Base-by-base conservation (phyloP, 2,113 vertebrate genomes). In the Salvelinus namaycush region DNA sequence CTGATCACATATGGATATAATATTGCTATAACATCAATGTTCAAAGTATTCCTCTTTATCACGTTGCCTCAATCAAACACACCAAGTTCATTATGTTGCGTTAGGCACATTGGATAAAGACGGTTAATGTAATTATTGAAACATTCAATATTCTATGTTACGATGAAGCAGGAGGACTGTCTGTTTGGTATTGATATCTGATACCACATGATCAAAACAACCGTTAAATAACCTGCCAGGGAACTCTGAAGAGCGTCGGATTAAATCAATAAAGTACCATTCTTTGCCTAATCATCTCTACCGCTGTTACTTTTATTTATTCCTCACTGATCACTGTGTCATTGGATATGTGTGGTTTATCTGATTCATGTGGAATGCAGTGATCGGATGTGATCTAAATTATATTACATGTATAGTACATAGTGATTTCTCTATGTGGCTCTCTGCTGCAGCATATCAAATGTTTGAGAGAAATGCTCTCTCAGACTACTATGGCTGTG, bases 231-330 rank as follows among this genome's bases (percentile, higher is more conserved):
- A 78, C 84, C 79, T 13, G 22, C 70, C 67, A 48, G 5, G 69
- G 48, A 76, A 78, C 76, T 18, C 76, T 70, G 0, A 20, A 54
- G 26, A 48, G 13, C 3, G 49, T 13, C 13, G 16, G 4, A 51
- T 51, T 12, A 51, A 67, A 75, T 78, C 29, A 70, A 72, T 2
- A 20, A 54, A 77, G 64, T 48, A 74, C 74, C 76, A 18, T 60
- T 67, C 67, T 76, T 72, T 2, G 57, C 49, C 49, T 79, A 78
- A 79, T 83, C 62, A 81, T 72, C 57, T n/a, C 29, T 7, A 34
- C 75, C 49, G 62, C 31, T 49, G 74, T 54, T 59, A 67, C 68
- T 14, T 73, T 76, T 76, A 65, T 80, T 79, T 72, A 76, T 84
- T 79, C 16, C 1, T 68, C 60, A 67, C 34, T 76, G 51, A 81